Percentiles rank a stretch among this genome's conserved stretches.
phyloP scores from a whole-genome alignment of 2,888 invertebrate species.

The Drosophila maculinotata region DNA sequence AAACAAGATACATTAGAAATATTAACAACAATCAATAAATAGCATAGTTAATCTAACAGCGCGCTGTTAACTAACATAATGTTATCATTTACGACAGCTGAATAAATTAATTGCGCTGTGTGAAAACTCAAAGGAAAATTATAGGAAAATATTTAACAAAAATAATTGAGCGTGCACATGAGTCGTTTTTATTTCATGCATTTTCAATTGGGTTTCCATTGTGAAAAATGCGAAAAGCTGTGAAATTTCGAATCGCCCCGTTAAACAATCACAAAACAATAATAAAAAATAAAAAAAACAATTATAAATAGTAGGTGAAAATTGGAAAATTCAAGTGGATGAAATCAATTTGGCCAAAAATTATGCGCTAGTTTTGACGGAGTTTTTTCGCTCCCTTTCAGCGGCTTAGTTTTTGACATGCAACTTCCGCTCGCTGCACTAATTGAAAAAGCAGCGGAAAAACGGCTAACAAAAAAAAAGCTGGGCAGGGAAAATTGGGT shows the following conservation, averaged over 20 bases:
- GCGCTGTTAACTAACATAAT: slow-evolving; percentile 1
- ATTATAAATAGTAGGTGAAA: slow-evolving; percentile 54
- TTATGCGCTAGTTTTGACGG: slow-evolving; percentile 22
- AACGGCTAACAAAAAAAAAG: slow-evolving; percentile 9
- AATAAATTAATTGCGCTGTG: slow-evolving; percentile 29
- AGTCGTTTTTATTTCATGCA: slow-evolving; percentile 11
- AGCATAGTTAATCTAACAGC: background rate
- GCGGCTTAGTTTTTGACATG: slow-evolving; percentile 17
- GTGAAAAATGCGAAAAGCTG: slow-evolving; percentile 52
- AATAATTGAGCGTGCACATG: slow-evolving; percentile 17
- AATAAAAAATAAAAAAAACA: slow-evolving; percentile 10
- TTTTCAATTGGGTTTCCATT: slow-evolving; percentile 34
- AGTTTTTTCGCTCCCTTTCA: slow-evolving; percentile 43
- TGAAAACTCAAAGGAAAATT: slow-evolving; percentile 32
- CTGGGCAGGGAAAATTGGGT: slow-evolving; percentile 16
- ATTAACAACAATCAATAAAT: background rate
- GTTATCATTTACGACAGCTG: background rate
- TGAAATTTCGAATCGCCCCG: slow-evolving; percentile 55
- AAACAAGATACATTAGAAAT: background rate
- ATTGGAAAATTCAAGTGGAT: slow-evolving; percentile 43
- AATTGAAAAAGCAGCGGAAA: slow-evolving; percentile 58
- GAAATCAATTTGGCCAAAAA: slow-evolving; percentile 43
- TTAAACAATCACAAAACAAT: slow-evolving; percentile 51
- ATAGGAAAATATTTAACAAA: slow-evolving; percentile 13
- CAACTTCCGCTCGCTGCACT: slow-evolving; percentile 60